Percentiles rank a stretch among this genome's conserved stretches.
phyloP scores from a whole-genome alignment of 2,113 vertebrate species.

The Phylloscopus trochiloides region DNA sequence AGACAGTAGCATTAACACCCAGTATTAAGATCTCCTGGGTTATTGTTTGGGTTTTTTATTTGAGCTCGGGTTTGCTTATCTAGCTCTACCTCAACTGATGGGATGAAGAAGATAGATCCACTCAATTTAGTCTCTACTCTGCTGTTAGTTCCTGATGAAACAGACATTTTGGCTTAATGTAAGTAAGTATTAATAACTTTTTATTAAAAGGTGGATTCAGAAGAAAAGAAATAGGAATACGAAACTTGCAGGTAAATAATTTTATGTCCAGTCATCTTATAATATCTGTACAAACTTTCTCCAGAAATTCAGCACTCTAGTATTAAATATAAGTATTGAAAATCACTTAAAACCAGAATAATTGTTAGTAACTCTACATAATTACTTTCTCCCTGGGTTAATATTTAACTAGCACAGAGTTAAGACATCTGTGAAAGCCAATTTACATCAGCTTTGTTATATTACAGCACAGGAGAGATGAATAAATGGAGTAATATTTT shows the following conservation, averaged over 20 bases:
- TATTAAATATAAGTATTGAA: not conserved
- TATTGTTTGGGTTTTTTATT: not conserved
- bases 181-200: not conserved
- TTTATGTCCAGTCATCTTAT: not conserved
- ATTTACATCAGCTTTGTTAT: not conserved
- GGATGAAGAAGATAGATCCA: not conserved
- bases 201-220: not conserved
- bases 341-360: not conserved
- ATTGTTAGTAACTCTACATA: not conserved
- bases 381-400: not conserved
- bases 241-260: not conserved
- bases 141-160: not conserved
- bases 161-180: not conserved
- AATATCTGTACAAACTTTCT: not conserved
- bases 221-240: not conserved
- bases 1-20: not conserved
- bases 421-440: not conserved
- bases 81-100: not conserved
- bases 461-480: not conserved
- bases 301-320: not conserved
- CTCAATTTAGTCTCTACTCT: not conserved
- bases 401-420: not conserved
- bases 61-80: not conserved
- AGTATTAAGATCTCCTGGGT: not conserved
- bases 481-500: slow-evolving; percentile 37